Conservation (phyloP, 2,888 invertebrate genomes). For the Itoplectis maculator region DNA sequence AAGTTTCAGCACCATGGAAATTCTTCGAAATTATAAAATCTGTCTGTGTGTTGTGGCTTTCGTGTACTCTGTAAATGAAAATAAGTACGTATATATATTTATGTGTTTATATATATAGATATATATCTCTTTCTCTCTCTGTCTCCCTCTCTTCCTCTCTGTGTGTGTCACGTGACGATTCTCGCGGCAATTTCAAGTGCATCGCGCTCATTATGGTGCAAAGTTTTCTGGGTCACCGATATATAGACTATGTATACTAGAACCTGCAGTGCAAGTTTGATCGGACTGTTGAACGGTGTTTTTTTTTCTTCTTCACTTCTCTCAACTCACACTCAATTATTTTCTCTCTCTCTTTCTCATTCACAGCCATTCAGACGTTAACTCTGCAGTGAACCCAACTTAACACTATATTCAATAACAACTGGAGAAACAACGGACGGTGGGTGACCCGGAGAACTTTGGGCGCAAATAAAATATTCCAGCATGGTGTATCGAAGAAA, state of each 20-base stretch:
- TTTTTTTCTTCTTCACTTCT: constrained; percentile 11
- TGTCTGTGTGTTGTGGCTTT: constrained; percentile 32
- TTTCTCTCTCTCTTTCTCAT: background rate
- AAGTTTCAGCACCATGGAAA: constrained; percentile 63
- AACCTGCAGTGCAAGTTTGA: constrained; percentile 57
- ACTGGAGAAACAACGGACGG: constrained; percentile 56
- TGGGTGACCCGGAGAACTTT: constrained; percentile 55
- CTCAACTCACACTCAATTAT: constrained; percentile 17
- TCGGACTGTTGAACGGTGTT: constrained; percentile 50
- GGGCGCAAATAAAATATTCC: constrained; percentile 2
- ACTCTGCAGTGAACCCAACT: constrained; percentile 38
- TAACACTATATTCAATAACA: constrained; percentile 47
- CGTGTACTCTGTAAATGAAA: constrained; percentile 8
- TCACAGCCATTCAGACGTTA: constrained; percentile 1
- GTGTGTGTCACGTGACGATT: constrained; percentile 40
- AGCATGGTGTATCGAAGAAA: constrained; percentile 36
- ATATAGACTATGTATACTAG: constrained; percentile 47
- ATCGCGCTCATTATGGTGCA: constrained; percentile 62
- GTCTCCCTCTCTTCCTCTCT: constrained; percentile 11
- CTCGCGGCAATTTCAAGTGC: constrained; percentile 54
- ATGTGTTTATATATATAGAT: constrained; percentile 11
- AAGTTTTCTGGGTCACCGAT: constrained; percentile 62
- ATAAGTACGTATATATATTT: constrained; percentile 24
- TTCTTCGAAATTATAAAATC: constrained; percentile 46
- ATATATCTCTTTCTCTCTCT: background rate